Base-by-base conservation (phyloP, 2,797 vertebrate genomes). In the Chelon labrosus region DNA sequence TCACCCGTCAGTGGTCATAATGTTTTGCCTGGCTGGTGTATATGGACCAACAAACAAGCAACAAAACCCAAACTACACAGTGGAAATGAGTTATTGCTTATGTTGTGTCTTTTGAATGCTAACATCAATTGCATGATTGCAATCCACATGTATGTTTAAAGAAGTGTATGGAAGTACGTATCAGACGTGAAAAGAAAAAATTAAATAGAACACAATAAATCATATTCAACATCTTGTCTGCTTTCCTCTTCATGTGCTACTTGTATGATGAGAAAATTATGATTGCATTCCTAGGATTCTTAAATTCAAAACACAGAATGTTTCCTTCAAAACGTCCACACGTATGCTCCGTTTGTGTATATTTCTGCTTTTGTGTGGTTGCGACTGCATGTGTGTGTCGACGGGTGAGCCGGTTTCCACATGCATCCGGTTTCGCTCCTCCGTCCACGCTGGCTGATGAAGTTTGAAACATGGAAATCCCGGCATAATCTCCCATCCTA, bases 401-500 rank as follows among this genome's bases (percentile, higher is more conserved):
- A 25, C 70, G 56, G 57, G 54, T 61, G 67, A 61, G 71, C 54
- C 65, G 0, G 7, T 66, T 66, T 79, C 72, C 64, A 77, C 59
- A 56, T 76, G 62, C 47, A 55, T 85, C 57, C 73, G 79, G 64
- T 83, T 89, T 85, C 67, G 47, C 65, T 62, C 60, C 52, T 87
- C 75, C 77, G 66, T 66, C 50, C 84, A 79, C 80, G 85, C 83
- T 77, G 57, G 80, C 52, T 87, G 75, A 93, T 90, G 83, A 92
- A 85, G 93, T 94, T 94, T 94, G 86, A 94, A 92, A 93, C 85
- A 85, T 74, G 85, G 84, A 92, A 92, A 93, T 92, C 87, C 87
- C 88, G 76, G 70, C 42, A 55, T 90, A 92, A 93, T 90, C 90
- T 78, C 72, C 39, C 77, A 85, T 90, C 90, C 39, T 79, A 85